Conservation (phyloP, 2,113 vertebrate species). For the Rhombomys opimus region DNA sequence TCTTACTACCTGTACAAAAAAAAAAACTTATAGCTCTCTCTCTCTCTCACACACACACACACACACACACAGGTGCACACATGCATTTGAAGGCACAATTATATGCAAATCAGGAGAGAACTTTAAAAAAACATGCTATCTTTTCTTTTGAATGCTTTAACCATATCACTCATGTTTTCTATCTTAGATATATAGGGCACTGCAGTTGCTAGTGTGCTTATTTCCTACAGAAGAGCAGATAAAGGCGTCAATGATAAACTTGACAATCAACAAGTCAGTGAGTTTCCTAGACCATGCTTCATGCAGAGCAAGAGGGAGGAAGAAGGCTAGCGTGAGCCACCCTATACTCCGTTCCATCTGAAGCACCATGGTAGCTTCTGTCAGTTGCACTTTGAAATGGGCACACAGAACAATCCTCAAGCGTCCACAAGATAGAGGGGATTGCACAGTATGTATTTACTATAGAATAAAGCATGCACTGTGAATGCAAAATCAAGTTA, state of each 20-base stretch:
- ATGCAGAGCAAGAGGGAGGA: neutral
- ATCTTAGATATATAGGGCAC: neutral
- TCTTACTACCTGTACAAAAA: slow-evolving; percentile 15
- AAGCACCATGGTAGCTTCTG: neutral
- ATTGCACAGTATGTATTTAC: neutral
- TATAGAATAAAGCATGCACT: neutral
- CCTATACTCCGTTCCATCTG: neutral
- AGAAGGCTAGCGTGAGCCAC: neutral
- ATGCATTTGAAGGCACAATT: too few relatives aligned
- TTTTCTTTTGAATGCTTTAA: slow-evolving; percentile 36
- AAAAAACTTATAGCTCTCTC: too few relatives aligned
- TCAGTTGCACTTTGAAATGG: neutral
- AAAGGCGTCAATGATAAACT: neutral
- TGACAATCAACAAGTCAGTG: neutral
- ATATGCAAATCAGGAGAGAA: neutral
- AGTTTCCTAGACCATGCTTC: neutral
- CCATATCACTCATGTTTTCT: neutral
- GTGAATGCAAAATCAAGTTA: neutral
- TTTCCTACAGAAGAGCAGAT: neutral
- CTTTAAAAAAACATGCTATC: neutral
- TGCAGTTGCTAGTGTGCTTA: neutral
- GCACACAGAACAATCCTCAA: neutral
- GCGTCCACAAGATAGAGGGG: neutral
- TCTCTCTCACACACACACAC: too few relatives aligned
- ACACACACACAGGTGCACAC: neutral